phyloP scores from a whole-genome alignment of 2,113 vertebrate genomes.

The Steatornis caripensis region DNA sequence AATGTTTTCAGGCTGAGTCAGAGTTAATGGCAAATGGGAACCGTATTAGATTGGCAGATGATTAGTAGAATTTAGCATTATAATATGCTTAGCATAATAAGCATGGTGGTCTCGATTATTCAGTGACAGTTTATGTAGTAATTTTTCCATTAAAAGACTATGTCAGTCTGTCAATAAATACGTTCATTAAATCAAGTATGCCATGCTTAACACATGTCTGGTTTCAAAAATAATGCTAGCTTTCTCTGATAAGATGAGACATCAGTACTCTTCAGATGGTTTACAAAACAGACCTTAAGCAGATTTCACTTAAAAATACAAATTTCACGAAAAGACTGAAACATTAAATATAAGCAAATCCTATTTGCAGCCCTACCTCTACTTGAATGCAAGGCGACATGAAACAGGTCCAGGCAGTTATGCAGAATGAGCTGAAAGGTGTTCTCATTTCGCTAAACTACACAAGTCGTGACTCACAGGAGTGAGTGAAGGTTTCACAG shows the following conservation, averaged over 20 bases:
- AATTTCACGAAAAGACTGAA: neutral
- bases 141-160: neutral
- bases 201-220: neutral
- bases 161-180: neutral
- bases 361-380: neutral
- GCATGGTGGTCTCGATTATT: neutral
- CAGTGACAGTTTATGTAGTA: neutral
- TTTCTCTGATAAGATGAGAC: neutral
- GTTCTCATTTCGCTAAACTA: neutral
- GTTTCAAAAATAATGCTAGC: neutral
- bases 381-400: neutral
- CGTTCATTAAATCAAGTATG: neutral
- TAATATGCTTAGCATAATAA: slow-evolving; percentile 11
- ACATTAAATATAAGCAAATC: neutral
- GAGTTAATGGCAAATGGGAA: neutral
- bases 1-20: slow-evolving; percentile 1
- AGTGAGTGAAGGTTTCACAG: neutral
- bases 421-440: neutral
- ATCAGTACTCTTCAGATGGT: neutral
- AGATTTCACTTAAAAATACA: neutral
- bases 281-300: neutral
- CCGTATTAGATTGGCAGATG: neutral
- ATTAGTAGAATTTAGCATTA: neutral
- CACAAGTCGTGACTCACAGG: accelerated
- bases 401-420: neutral